A percentile compares a stretch with the other conserved stretches of the same genome.
phyloP scores from a whole-genome alignment of 2,888 invertebrate species.

The Fragum sueziense region DNA sequence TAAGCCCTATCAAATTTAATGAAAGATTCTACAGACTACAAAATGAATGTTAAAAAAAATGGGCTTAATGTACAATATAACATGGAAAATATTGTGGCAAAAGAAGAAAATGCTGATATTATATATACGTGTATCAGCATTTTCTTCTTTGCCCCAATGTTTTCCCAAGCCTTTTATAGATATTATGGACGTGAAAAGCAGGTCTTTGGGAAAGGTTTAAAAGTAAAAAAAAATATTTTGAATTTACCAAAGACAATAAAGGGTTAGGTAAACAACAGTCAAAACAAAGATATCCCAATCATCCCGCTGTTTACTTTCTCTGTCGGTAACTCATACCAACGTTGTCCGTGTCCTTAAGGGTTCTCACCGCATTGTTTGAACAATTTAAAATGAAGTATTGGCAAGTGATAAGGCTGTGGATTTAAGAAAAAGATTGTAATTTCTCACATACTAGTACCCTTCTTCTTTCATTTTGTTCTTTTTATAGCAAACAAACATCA shows the following conservation, averaged over 20 bases:
- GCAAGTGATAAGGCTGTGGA: conserved; percentile 4
- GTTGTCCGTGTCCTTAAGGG: conserved; percentile 13
- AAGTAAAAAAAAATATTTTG: neutral
- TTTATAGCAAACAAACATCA: neutral
- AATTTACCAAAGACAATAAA: neutral
- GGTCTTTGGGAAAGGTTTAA: neutral
- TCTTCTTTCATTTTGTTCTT: neutral
- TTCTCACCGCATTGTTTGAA: conserved; percentile 8
- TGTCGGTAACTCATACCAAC: conserved; percentile 6
- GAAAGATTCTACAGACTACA: neutral
- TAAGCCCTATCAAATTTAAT: neutral
- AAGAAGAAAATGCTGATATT: neutral
- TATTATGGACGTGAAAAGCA: neutral
- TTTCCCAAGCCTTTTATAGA: neutral
- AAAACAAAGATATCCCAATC: neutral
- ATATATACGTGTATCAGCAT: too few relatives aligned
- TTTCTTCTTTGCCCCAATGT: neutral
- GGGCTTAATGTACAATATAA: neutral
- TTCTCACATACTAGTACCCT: neutral
- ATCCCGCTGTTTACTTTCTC: conserved; percentile 10
- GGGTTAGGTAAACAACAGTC: conserved; percentile 1
- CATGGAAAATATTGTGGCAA: neutral
- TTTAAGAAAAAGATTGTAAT: neutral
- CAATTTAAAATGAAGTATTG: conserved; percentile 17
- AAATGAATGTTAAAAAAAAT: neutral